These are phyloP conservation scores for Nixonia krombeini DNA, from an alignment of 1,140 invertebrate species.

Conservation along the genomic window DNA sequence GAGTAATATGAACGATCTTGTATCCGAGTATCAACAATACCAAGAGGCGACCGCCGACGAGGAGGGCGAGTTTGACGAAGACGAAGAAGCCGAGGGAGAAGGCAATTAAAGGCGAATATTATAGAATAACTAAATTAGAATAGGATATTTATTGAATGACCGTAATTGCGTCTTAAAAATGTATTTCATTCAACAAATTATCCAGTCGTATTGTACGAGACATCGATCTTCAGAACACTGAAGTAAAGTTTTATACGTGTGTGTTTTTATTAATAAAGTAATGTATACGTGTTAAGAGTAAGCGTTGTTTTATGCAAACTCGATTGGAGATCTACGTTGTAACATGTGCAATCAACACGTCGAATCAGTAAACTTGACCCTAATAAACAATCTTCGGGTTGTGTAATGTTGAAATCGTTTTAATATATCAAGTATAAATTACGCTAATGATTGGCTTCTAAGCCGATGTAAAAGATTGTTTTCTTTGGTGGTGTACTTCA, in stretches of 20 bases:
- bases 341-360: background rate
- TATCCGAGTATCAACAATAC: slow-evolving; percentile 93
- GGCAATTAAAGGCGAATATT: slow-evolving; percentile 49
- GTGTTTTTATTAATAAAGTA: no score
- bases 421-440: slow-evolving; percentile 45
- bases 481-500: slow-evolving; percentile 21
- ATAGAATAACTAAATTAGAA: no score
- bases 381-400: slow-evolving; percentile 37
- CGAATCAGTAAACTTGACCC: slow-evolving; percentile 39
- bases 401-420: slow-evolving; percentile 33
- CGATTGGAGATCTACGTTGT: background rate
- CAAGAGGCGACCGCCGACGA: slow-evolving; percentile 87
- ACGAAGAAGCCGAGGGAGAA: slow-evolving; percentile 66
- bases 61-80: slow-evolving; percentile 84
- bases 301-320: background rate
- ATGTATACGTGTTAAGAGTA: no score
- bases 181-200: no score
- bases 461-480: slow-evolving; percentile 19
- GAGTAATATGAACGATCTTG: slow-evolving; percentile 90
- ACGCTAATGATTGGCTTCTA: slow-evolving; percentile 25
- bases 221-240: no score
- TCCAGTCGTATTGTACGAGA: no score
- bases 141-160: no score
- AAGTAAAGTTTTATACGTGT: no score
- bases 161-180: no score